These are phyloP conservation scores for Semaprochilodus insignis DNA, from an alignment of 2,797 vertebrate species.

Conservation along the genomic window DNA sequence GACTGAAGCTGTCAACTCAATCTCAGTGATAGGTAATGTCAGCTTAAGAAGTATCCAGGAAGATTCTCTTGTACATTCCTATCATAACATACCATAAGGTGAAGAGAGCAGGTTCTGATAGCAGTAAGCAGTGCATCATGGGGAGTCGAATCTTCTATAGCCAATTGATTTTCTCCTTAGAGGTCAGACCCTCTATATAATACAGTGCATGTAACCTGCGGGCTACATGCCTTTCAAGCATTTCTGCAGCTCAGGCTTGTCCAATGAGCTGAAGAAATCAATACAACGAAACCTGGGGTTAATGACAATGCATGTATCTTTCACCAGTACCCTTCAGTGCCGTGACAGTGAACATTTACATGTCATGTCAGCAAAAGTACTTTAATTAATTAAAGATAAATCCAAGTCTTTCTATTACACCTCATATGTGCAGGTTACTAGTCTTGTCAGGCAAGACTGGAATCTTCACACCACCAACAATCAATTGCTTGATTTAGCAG, in stretches of 20 bases:
- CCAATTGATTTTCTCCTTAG: constrained; percentile 56
- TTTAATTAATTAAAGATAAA: constrained; percentile 5
- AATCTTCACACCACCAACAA: constrained; percentile 32
- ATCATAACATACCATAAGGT: constrained; percentile 1
- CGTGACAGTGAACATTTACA: constrained; percentile 29
- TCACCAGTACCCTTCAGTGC: constrained; percentile 45
- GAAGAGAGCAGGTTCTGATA: neutral
- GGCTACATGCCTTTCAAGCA: constrained; percentile 41
- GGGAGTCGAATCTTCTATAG: constrained; percentile 25
- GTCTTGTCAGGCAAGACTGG: neutral
- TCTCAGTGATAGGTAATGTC: neutral
- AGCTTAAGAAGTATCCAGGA: neutral
- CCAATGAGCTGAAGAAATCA: constrained; percentile 46
- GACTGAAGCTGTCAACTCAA: neutral
- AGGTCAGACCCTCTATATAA: constrained; percentile 38
- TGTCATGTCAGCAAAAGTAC: constrained; percentile 1
- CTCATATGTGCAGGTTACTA: neutral
- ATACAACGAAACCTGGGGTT: constrained; percentile 44
- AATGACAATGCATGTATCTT: constrained; percentile 44
- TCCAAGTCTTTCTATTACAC: neutral
- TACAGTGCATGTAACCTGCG: constrained; percentile 38
- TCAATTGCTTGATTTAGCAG: constrained; percentile 46
- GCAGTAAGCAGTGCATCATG: constrained; percentile 5
- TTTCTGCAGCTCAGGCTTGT: constrained; percentile 25
- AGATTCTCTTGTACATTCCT: neutral